A percentile compares a stretch with the other conserved stretches of the same genome.
phyloP scores from a whole-genome alignment of 2,113 vertebrate genomes.

The Odobenus rosmarus region DNA sequence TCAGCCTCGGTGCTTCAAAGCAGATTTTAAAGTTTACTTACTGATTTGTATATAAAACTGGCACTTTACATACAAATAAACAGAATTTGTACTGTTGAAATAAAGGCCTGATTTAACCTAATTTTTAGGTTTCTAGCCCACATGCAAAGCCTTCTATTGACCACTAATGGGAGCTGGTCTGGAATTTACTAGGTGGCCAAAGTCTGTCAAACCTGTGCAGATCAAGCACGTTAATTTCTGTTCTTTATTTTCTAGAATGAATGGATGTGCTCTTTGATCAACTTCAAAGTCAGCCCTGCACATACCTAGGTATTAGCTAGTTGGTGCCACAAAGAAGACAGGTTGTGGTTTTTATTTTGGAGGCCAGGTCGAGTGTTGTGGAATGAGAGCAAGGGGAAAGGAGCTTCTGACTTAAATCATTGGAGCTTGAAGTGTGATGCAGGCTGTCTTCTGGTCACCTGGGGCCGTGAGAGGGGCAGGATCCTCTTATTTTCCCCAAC shows the following conservation, averaged over 20 bases:
- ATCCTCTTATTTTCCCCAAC: not conserved
- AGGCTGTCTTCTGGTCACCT: no score
- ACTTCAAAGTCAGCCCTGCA: not conserved
- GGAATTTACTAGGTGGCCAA: not conserved
- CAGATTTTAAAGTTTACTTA: constrained; percentile 82
- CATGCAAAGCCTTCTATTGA: not conserved
- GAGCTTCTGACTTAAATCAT: not conserved
- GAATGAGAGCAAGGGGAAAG: not conserved
- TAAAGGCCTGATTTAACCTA: constrained; percentile 30
- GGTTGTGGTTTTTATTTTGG: no score
- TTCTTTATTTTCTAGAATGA: constrained; percentile 11
- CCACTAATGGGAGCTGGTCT: not conserved
- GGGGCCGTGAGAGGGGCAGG: not conserved
- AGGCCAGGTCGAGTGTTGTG: fast-evolving
- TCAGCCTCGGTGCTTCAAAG: constrained; percentile 73
- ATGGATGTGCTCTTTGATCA: not conserved
- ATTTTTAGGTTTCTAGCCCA: not conserved
- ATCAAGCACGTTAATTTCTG: not conserved
- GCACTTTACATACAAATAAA: constrained; percentile 85
- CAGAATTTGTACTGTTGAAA: constrained; percentile 48
- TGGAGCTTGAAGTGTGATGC: not conserved
- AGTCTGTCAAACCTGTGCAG: not conserved
- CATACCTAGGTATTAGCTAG: not conserved
- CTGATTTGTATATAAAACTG: constrained; percentile 82
- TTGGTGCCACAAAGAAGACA: not conserved